Conservation (phyloP, 2,113 vertebrate genomes). For the Pseudois nayaur region DNA sequence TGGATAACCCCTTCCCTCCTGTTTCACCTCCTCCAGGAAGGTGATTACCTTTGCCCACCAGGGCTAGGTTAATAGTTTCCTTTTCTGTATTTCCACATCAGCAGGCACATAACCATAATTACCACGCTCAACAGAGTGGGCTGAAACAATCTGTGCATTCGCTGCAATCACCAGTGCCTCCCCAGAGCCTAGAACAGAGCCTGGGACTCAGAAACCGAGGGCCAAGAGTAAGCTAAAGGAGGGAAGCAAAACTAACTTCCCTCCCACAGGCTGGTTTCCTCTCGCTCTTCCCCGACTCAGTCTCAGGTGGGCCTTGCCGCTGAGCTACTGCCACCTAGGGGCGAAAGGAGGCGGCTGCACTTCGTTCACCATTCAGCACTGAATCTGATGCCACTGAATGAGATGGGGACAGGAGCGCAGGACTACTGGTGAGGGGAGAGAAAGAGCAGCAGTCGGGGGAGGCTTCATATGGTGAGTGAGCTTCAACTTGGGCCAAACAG, state of each 20-base stretch:
- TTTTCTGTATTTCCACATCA: neutral
- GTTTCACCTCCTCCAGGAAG: neutral
- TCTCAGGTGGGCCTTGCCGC: neutral
- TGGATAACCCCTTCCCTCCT: neutral
- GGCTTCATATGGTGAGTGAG: neutral
- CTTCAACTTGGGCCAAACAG: neutral
- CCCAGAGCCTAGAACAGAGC: neutral
- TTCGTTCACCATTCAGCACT: neutral
- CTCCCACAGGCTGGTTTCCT: neutral
- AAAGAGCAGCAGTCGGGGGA: neutral
- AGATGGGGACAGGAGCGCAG: neutral
- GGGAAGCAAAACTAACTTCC: neutral
- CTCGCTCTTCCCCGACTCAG: neutral
- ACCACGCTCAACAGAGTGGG: neutral
- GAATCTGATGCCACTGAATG: neutral
- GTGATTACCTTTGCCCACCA: neutral
- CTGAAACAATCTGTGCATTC: neutral
- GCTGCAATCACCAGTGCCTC: neutral
- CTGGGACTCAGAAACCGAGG: neutral
- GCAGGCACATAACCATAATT: neutral
- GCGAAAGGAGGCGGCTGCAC: neutral
- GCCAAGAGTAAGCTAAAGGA: neutral
- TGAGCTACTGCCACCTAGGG: slow-evolving; percentile 53
- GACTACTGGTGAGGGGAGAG: neutral
- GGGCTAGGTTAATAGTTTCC: neutral